These are phyloP conservation scores for Huso huso DNA, from an alignment of 2,797 vertebrate species.

Conservation along the genomic window DNA sequence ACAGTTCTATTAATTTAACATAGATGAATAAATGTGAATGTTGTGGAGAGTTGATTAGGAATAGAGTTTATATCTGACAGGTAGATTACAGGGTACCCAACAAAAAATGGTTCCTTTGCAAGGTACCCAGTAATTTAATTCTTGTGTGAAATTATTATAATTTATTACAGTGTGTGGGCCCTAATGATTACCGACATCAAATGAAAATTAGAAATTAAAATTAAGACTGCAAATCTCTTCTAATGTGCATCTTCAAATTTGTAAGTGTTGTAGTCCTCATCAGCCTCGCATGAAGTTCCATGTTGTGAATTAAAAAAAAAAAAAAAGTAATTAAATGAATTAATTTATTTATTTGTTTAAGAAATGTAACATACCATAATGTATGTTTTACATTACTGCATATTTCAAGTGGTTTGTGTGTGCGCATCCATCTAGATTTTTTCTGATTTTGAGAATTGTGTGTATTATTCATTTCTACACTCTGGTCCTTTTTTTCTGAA, in stretches of 20 bases:
- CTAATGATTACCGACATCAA: constrained; percentile 97
- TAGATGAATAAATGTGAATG: constrained; percentile 98
- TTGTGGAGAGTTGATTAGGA: constrained; percentile 93
- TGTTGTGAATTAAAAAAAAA: constrained; percentile 2
- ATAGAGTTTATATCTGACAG: constrained; percentile 94
- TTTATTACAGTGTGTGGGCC: constrained; percentile 95
- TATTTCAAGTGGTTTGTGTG: constrained; percentile 1
- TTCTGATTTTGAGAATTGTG: neutral
- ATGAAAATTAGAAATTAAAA: constrained; percentile 93
- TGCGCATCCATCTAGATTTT: neutral
- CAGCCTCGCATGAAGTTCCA: constrained; percentile 32
- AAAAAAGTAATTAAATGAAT: no score
- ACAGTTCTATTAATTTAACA: constrained; percentile 95
- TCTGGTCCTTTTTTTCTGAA: constrained; percentile 6
- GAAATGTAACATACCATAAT: neutral
- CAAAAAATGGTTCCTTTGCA: constrained; percentile 76
- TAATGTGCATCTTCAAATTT: constrained; percentile 66
- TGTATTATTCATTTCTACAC: neutral
- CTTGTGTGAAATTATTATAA: constrained; percentile 97
- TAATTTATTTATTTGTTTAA: no score
- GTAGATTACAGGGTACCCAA: constrained; percentile 93
- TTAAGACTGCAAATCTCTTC: constrained; percentile 74
- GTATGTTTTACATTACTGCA: constrained; percentile 2
- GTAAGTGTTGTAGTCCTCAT: constrained; percentile 39
- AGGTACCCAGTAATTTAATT: constrained; percentile 98